These are phyloP conservation scores for Syrphus vitripennis DNA, from an alignment of 2,888 invertebrate genomes.

Conservation along the genomic window DNA sequence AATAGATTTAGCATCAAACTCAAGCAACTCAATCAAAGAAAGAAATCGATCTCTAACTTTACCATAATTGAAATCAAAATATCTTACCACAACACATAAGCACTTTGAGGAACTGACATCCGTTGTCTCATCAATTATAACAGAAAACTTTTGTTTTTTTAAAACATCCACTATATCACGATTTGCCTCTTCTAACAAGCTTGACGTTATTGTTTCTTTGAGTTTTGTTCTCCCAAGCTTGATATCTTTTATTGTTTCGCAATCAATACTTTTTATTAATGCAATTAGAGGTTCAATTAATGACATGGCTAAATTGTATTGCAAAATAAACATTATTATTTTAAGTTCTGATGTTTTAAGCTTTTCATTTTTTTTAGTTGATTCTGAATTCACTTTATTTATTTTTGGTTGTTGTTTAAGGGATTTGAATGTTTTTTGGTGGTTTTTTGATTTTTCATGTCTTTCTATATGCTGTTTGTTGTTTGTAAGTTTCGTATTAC, in stretches of 20 bases:
- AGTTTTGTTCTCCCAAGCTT: conserved; percentile 11
- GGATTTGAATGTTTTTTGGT: background rate
- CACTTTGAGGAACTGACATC: too few species aligned
- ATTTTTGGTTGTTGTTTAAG: too few species aligned
- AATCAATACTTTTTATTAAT: conserved; percentile 18
- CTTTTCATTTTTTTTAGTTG: conserved; percentile 17
- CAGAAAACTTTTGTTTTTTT: too few species aligned
- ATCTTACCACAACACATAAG: too few species aligned
- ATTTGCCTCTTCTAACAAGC: conserved; percentile 9
- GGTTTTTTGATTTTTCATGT: conserved; percentile 5
- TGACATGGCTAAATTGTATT: conserved; percentile 10
- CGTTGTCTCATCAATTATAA: too few species aligned
- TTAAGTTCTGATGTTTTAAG: conserved; percentile 4
- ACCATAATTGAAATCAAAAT: too few species aligned
- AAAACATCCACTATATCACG: background rate
- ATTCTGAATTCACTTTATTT: background rate
- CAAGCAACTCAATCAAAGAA: too few species aligned
- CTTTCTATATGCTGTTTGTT: conserved; percentile 4
- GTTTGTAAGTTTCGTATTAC: background rate
- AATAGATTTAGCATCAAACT: too few species aligned
- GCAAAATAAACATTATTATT: conserved; percentile 5
- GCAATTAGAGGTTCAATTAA: conserved; percentile 8
- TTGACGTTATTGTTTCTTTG: background rate
- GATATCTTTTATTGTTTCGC: too few species aligned
- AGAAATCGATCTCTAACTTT: too few species aligned